These are phyloP conservation scores for Smittia sp. DNA, from an alignment of 2,888 invertebrate genomes.

Conservation along the genomic window DNA sequence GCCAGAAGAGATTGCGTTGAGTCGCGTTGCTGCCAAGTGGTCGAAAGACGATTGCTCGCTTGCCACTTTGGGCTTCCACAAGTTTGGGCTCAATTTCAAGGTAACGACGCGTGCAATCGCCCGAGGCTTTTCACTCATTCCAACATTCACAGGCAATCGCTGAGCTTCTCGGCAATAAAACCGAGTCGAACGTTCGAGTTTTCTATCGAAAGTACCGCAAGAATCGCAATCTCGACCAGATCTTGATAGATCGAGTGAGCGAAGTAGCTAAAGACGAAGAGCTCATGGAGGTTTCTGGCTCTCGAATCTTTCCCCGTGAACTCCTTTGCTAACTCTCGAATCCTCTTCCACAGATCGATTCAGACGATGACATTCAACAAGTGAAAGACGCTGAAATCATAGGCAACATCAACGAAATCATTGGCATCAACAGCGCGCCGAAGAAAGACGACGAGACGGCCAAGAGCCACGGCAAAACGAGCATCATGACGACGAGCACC, in stretches of 20 bases:
- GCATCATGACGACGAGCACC: conserved; percentile 35
- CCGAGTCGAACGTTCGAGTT: conserved; percentile 85
- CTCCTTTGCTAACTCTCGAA: neutral
- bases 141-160: conserved; percentile 84
- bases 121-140: neutral
- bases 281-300: neutral
- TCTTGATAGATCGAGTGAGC: neutral
- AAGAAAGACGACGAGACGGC: neutral
- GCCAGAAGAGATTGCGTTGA: conserved; percentile 50
- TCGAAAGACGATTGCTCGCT: conserved; percentile 86
- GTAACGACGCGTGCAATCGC: conserved; percentile 54
- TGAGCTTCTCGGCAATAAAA: conserved; percentile 92
- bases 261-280: too few species aligned
- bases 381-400: conserved; percentile 20
- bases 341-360: conserved; percentile 20
- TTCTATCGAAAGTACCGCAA: conserved; percentile 91
- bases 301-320: neutral
- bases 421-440: neutral
- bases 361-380: conserved; percentile 8
- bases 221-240: conserved; percentile 79
- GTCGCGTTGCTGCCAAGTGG: conserved; percentile 83
- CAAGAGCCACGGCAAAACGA: conserved; percentile 26
- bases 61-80: conserved; percentile 83
- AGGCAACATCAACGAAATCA: conserved; percentile 33
- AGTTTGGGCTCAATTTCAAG: conserved; percentile 79